Conservation (phyloP, 2,797 vertebrate species). For the Notolabrus celidotus region DNA sequence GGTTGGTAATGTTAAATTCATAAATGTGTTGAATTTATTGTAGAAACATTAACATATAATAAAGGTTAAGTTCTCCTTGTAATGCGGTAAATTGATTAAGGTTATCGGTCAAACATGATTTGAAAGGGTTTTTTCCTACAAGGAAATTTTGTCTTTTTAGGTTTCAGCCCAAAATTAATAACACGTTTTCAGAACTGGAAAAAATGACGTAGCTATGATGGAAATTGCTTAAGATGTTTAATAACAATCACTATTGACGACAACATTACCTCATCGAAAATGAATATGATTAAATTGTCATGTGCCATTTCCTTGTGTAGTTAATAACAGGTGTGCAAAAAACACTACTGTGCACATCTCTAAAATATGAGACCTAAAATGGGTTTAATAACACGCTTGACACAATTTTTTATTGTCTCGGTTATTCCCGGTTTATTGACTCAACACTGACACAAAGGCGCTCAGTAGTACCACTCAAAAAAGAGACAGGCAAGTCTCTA, state of each 20-base stretch:
- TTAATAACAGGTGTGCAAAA: slow-evolving; percentile 11
- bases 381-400: slow-evolving; percentile 40
- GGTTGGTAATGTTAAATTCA: no score
- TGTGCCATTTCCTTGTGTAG: background rate
- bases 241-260: background rate
- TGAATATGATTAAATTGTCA: slow-evolving; percentile 9
- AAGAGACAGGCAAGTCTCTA: slow-evolving; percentile 64
- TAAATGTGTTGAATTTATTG: no score
- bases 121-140: no score
- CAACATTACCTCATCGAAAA: background rate
- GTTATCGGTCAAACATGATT: no score
- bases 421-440: slow-evolving; percentile 52
- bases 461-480: slow-evolving; percentile 45
- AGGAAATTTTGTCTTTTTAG: no score
- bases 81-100: no score
- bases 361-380: slow-evolving; percentile 4
- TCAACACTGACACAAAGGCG: slow-evolving; percentile 59
- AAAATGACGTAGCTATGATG: slow-evolving; percentile 11
- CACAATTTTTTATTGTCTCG: slow-evolving; percentile 27
- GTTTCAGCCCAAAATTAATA: no score
- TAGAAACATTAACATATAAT: no score
- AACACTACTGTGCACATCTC: background rate
- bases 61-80: no score
- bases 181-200: no score
- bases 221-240: background rate